Percentiles rank a stretch among this genome's conserved stretches.
These are phyloP conservation scores for Gibbula magus DNA, from an alignment of 2,888 invertebrate species.

Conservation along the genomic window DNA sequence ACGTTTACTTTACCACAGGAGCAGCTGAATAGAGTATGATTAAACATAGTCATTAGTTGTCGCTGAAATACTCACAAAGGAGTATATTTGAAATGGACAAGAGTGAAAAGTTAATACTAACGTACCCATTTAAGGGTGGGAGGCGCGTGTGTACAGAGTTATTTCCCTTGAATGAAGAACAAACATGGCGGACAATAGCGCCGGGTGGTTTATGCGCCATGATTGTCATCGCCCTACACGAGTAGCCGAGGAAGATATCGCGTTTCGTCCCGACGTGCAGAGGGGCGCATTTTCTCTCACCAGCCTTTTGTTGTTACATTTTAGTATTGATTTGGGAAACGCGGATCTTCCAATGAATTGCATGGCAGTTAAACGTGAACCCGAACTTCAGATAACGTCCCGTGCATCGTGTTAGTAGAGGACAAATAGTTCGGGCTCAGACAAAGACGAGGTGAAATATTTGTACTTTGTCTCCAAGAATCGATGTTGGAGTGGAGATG, in stretches of 20 bases:
- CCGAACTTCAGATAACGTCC: background rate
- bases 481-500: background rate
- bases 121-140: background rate
- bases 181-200: background rate
- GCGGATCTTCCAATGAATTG: background rate
- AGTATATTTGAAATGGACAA: background rate
- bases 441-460: background rate
- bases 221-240: no score
- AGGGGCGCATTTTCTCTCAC: background rate
- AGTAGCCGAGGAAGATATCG: background rate
- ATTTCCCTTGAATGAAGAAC: background rate
- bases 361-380: background rate
- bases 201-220: background rate
- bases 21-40: background rate
- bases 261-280: background rate
- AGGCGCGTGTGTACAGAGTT: background rate
- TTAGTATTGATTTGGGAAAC: background rate
- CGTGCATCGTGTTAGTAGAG: background rate
- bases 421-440: background rate
- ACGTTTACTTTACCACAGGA: no score
- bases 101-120: background rate
- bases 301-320: background rate
- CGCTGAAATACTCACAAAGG: background rate
- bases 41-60: background rate
- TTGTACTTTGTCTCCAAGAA: background rate